These are phyloP conservation scores for Molothrus ater DNA, from an alignment of 2,797 vertebrate species.

Conservation along the genomic window DNA sequence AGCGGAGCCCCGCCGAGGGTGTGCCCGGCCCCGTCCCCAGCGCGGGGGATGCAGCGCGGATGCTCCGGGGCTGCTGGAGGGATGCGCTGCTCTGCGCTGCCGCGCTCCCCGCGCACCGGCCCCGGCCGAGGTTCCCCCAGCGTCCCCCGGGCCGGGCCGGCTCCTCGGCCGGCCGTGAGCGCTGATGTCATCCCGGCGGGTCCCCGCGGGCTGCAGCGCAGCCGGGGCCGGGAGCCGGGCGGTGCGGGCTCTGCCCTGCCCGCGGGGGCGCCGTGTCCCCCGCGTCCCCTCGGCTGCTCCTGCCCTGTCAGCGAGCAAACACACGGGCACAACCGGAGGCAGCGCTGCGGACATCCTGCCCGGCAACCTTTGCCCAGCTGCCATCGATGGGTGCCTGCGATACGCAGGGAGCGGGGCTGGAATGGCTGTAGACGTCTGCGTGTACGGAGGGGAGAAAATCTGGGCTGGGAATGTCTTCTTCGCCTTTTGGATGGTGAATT, in stretches of 20 bases:
- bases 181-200: conserved; percentile 60
- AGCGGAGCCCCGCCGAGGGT: background rate
- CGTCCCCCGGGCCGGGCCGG: background rate
- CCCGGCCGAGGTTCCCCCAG: background rate
- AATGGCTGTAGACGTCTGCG: background rate
- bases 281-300: background rate
- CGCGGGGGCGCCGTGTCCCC: background rate
- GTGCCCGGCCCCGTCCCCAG: background rate
- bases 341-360: background rate
- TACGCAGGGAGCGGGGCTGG: background rate
- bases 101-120: background rate
- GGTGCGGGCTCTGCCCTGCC: background rate
- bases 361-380: background rate
- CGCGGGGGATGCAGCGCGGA: background rate
- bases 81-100: background rate
- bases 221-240: background rate
- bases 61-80: background rate
- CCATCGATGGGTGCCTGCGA: background rate
- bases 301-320: background rate
- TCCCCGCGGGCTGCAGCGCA: conserved; percentile 40
- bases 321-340: background rate
- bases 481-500: background rate
- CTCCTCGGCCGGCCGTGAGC: background rate
- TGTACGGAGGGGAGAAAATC: background rate
- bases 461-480: background rate